Conservation (phyloP, 2,113 vertebrate species). For the Hydrolagus affinis region DNA sequence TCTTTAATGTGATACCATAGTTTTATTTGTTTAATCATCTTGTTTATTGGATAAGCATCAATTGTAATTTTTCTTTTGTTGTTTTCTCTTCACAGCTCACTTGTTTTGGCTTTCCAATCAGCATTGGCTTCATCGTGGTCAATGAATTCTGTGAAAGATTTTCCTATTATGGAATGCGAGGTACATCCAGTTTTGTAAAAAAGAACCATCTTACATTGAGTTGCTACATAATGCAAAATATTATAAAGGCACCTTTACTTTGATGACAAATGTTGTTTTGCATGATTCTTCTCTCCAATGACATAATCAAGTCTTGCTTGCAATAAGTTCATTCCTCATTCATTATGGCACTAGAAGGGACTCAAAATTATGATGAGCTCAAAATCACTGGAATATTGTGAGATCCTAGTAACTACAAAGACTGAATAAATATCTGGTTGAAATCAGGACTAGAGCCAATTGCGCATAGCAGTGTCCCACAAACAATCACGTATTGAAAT, state of each 20-base stretch:
- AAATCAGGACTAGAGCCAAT: no score
- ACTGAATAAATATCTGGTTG: no score
- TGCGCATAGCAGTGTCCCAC: no score
- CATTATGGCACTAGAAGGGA: no score
- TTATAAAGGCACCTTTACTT: not conserved
- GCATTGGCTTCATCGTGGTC: constrained; percentile 88
- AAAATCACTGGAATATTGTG: no score
- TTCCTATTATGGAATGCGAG: constrained; percentile 97
- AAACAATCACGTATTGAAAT: no score
- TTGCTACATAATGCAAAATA: not conserved
- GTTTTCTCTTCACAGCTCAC: constrained; percentile 39
- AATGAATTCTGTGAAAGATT: constrained; percentile 96
- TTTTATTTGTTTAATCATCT: not conserved
- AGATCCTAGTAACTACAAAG: no score
- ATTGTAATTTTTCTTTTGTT: not conserved
- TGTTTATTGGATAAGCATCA: not conserved
- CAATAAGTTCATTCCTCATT: no score
- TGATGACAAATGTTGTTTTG: not conserved
- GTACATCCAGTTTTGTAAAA: constrained; percentile 47
- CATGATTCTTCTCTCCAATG: no score
- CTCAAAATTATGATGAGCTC: no score
- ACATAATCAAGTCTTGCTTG: no score
- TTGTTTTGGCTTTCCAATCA: constrained; percentile 72
- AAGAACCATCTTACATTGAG: not conserved
- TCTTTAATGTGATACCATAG: not conserved